Evolutionary conservation across 1,140 invertebrate species (phyloP).

Genomic region (Bombyx mori): DNA sequence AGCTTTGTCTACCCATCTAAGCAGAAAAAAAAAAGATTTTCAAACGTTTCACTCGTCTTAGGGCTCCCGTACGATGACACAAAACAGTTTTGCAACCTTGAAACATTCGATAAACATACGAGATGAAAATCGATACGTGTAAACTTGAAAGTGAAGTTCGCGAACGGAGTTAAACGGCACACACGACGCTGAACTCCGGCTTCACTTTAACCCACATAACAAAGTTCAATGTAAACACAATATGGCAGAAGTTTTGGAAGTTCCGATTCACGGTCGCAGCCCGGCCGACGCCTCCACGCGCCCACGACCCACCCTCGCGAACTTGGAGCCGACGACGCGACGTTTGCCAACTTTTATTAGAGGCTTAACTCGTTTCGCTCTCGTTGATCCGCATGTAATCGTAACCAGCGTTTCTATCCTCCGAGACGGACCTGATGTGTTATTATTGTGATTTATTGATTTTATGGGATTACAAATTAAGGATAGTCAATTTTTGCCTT

Average conservation of each 20-base stretch:
- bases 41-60: neutral
- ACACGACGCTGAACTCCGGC: conserved; percentile 62
- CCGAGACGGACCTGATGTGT: too few species aligned
- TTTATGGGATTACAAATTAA: too few species aligned
- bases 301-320: conserved; percentile 4
- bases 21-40: too few species aligned
- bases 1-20: too few species aligned
- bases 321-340: neutral
- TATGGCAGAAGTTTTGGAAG: conserved; percentile 64
- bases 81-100: conserved; percentile 38
- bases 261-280: conserved; percentile 63
- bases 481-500: too few species aligned
- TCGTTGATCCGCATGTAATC: too few species aligned
- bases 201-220: conserved; percentile 71
- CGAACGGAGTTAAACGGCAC: conserved; percentile 56
- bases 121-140: conserved; percentile 65
- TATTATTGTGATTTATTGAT: too few species aligned
- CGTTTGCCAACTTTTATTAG: neutral
- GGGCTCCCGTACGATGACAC: neutral
- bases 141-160: conserved; percentile 63
- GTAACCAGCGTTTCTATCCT: too few species aligned
- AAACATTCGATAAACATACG: conserved; percentile 61
- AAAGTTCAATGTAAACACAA: conserved; percentile 71
- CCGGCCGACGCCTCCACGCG: conserved; percentile 17
- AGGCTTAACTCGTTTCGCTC: conserved; percentile 1